Evolutionary conservation across 2,888 invertebrate species (phyloP), one percentile per base, ranked within the genome.

Genomic region (Oscheius sp.): DNA sequence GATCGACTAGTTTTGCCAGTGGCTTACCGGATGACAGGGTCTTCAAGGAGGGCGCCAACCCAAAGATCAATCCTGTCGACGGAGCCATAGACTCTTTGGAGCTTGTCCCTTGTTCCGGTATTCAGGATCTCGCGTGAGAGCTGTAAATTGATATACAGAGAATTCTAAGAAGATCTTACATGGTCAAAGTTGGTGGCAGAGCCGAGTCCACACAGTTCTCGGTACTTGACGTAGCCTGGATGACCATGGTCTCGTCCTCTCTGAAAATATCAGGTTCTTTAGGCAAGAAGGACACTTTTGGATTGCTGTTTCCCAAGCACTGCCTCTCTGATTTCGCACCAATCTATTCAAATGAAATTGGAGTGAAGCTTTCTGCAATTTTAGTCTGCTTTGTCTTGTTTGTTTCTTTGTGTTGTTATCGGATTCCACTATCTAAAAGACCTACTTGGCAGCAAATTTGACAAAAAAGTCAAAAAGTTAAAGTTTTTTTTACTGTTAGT

Each of bases 161-260:
- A 60, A 29, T 62, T 62, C 2, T 37, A 4, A 42, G 13, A n/a
- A 65, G 29, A 88, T 37, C 92, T 91, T 47, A 98, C 91, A 87
- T 96, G 96, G 58, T 96, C 94, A 60, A 85, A 85, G 50, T 62
- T 79, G 35, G 74, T 70, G 0, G 94, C 95, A 35, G 91, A 92
- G 0, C 92, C 92, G 91, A 98, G 93, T 86, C 95, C 95, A 89
- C 97, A 98, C 81, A 93, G 92, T 84, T 93, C 92, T 11, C 98
- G 91, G 92, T 94, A 98, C 84, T 94, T 93, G 73, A 94, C 93
- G 88, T 98, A 98, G 29, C 80, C 77, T 0, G 96, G 91, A 76
- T 97, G 92, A 0, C 94, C 98, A 89, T 97, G 97, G 89, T 97
- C 97, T 71, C 97, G 92, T 0, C 94, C 94, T 85, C 97, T 91